Base-by-base conservation (phyloP, 2,113 vertebrate species). In the Suricata suricatta region DNA sequence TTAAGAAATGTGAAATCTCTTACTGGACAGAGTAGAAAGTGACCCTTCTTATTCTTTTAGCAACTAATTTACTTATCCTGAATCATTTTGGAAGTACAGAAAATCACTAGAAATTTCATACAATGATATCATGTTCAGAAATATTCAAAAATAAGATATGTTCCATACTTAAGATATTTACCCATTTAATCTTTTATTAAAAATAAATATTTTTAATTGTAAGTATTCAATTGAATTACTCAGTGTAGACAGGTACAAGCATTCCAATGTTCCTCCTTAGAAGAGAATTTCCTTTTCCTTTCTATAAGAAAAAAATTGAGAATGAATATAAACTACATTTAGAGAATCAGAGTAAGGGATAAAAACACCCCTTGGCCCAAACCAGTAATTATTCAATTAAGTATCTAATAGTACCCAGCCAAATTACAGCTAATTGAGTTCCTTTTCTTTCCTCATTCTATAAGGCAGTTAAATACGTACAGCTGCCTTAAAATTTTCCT, bases 1-100 rank as follows among this genome's bases (percentile, higher is more conserved):
- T 97, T 97, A 97, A 98, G 95, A 52, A 81, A 81, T 35, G 57
- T 68, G 68, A 95, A 97, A 92, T 96, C 98, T 98, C 91, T 98
- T 98, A 98, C 98, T 98, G 98, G 94, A 82, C 77, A 97, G 96
- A 98, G 98, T 95, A 85, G 95, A 98, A 98, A 98, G 96, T 50
- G 92, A 95, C 98, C 95, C 97, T 97, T 99, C 98, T 98, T 98
- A 98, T 98, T 98, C 98, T 98, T 90, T 92, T 31, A 12, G 93
- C 76, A 98, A 96, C 89, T 97, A 95, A 96, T 97, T 97, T 94
- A 98, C 98, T 97, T 97, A 98, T 69, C 89, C 97, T 90, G 81
- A 98, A 97, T 98, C 89, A 97, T 98, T 98, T 97, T 68, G 96
- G 84, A 98, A 98, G 96, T 90, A 41, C 15, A 96, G 21, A 91